Evolutionary conservation across 2,113 vertebrate species (phyloP).

Genomic region (Nerophis lumbriciformis): DNA sequence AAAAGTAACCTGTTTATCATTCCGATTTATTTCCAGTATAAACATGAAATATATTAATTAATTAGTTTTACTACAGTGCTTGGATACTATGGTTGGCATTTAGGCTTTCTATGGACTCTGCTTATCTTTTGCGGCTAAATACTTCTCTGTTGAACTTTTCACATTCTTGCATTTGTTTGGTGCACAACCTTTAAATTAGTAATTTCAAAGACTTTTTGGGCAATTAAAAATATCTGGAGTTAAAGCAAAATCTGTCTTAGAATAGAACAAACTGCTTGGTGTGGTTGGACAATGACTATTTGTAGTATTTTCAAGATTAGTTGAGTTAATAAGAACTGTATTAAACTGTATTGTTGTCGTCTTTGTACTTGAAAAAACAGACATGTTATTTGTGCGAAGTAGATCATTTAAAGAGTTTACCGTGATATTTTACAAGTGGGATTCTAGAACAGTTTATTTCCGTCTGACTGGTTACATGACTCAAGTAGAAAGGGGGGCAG

Average conservation of each 20-base stretch:
- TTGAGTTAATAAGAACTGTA: too few relatives aligned
- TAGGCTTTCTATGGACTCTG: conserved; percentile 5
- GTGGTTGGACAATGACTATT: too few relatives aligned
- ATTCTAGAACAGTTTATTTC: conserved; percentile 27
- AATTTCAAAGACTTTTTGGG: not conserved
- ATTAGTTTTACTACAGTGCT: not conserved
- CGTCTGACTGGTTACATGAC: conserved; percentile 45
- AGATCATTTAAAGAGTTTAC: not conserved
- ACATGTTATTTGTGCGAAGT: not conserved
- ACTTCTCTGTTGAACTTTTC: not conserved
- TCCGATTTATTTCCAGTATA: too few relatives aligned
- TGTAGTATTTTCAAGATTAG: too few relatives aligned
- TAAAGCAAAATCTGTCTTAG: not conserved
- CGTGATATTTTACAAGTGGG: not conserved
- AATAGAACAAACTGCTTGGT: too few relatives aligned
- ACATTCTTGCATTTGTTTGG: conserved; percentile 6
- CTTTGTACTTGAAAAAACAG: not conserved
- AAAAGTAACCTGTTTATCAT: too few relatives aligned
- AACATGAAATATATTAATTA: too few relatives aligned
- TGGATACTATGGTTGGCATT: not conserved
- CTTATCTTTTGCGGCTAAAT: not conserved
- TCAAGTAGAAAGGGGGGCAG: not conserved
- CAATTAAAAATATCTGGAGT: not conserved
- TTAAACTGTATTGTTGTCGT: not conserved
- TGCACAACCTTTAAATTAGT: not conserved